A percentile compares a stretch with the other conserved stretches of the same genome.
Evolutionary conservation across 2,113 vertebrate genomes (phyloP).

Genomic region (Coregonus clupeaformis): DNA sequence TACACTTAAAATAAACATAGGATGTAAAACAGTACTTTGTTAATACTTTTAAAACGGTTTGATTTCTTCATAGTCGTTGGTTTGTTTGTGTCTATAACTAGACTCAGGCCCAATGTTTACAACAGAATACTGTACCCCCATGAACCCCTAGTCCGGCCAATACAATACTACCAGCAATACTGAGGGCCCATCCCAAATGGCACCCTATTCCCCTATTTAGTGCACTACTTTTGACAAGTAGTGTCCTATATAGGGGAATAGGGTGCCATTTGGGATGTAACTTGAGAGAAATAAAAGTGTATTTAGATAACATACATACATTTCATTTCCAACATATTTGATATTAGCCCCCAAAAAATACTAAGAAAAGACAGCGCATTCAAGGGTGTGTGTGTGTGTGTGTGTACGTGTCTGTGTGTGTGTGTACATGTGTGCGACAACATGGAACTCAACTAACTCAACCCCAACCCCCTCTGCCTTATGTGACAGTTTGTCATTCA

Average conservation of each 20-base stretch:
- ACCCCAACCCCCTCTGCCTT: too few relatives aligned
- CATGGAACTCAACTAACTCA: too few relatives aligned
- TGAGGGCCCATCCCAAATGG: too few relatives aligned
- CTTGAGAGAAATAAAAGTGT: not conserved
- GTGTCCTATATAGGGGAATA: too few relatives aligned
- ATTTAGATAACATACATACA: conserved; percentile 5
- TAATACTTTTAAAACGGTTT: conserved; percentile 40
- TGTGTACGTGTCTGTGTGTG: conserved; percentile 12
- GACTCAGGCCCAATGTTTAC: conserved; percentile 12
- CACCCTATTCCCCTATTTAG: too few relatives aligned
- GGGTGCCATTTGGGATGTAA: too few relatives aligned
- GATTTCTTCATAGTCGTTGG: not conserved
- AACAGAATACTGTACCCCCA: conserved; percentile 26
- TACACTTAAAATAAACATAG: conserved; percentile 46
- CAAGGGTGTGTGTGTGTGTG: too few relatives aligned
- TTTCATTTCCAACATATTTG: conserved; percentile 26
- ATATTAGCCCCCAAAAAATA: conserved; percentile 53
- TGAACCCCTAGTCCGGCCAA: conserved; percentile 14
- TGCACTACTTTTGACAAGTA: too few relatives aligned
- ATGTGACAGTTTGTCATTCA: not conserved
- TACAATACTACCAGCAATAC: conserved; percentile 11
- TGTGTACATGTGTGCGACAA: conserved; percentile 16
- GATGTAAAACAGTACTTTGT: conserved; percentile 72
- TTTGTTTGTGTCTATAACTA: not conserved
- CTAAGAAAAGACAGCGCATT: too few relatives aligned